Base-by-base conservation (phyloP, 1,140 invertebrate genomes). In the Drosophila rhopaloa region DNA sequence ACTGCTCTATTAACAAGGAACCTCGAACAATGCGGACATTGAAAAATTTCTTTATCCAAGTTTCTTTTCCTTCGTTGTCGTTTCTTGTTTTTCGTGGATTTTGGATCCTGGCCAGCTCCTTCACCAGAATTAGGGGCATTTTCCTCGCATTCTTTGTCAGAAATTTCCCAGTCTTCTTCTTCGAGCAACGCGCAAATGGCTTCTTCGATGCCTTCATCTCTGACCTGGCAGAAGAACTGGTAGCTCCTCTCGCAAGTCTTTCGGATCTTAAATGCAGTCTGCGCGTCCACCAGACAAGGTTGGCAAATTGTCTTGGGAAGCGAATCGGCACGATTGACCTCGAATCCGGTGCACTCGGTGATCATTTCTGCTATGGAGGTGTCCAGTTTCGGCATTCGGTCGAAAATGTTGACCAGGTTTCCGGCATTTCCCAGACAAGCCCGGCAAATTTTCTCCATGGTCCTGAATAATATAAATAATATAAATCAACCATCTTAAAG, bases 221-320 rank as follows among this genome's bases (percentile, higher is more conserved):
- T 51, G 1, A 43, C 60, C 0, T 63, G 53, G 13, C 48, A 58
- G 4, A 63, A 63, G 13, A 63, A 58, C 59, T 62, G 50, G 16
- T 62, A 37, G 27, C 59, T 62, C 13, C 53, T 13, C 24, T 41
- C 14, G 7, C 24, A 32, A 7, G 24, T 56, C 4, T 57, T 24
- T 1, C 53, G 11, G 16, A 62, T 19, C 0, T 14, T 3, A 0
- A 32, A 62, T 0, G 59, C 59, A 62, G 19, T 62, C 2, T 41
- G 7, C 1, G 37, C 51, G 19, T 62, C 38, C 13, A 32, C 9
- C 3, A 57, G 16, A 27, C 59, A 62, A 8, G 11, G 5, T 0
- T 11, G 37, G 9, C 59, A 62, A 29, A 62, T 62, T 8, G 24
- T 57, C 13, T 43, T 5, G 4, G 59, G 50, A 0, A 19, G 32